Base-by-base conservation (phyloP, 1,140 invertebrate species). In the Brachionus plicatilis region DNA sequence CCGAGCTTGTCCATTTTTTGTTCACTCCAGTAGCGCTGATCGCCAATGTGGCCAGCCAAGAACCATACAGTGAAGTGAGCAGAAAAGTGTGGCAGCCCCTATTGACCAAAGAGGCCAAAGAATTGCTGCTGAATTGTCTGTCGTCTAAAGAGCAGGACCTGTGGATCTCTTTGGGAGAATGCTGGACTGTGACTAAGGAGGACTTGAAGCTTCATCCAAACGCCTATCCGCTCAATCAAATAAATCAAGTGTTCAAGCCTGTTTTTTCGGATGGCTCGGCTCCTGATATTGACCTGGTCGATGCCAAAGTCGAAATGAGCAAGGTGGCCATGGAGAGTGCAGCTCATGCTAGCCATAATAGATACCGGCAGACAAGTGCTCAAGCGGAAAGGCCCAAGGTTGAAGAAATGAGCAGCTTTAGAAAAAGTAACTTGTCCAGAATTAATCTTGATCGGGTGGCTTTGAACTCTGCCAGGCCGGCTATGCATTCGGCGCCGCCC, bases 1-100 rank as follows among this genome's bases (percentile, higher is more conserved):
- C 78, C 17, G 78, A 80, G 37, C n/a, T 80, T 0, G 56, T 80
- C n/a, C 78, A 80, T 37, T 80, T 80, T 37, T 41, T 80, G 37
- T 80, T 80, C 33, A 80, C 78, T 24, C 78, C 78, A 41, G 60
- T 80, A 14, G 27, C 78, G 3, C 9, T 80, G 29, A 80, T 80
- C 6, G 33, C 33, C 20, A 60, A 60, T 24, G 53, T 37, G 6
- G 20, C 78, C 17, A 80, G 33, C 20, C 33, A 65, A 20, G 78
- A 80, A 43, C 27, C 56, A 7, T 65, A 60, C 37, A 24, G 20
- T n/a, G 56, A 65, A 37, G n/a, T 80, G 24, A 76, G 72, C 27
- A 76, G 47, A 76, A 76, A 29, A 76, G 20, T 76, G 5, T 80
- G 78, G 78, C 33, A 60, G 27, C 78, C 78, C 37, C 20, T 80